These are phyloP conservation scores for Syrphus vitripennis DNA, from an alignment of 2,888 invertebrate species.

Conservation along the genomic window DNA sequence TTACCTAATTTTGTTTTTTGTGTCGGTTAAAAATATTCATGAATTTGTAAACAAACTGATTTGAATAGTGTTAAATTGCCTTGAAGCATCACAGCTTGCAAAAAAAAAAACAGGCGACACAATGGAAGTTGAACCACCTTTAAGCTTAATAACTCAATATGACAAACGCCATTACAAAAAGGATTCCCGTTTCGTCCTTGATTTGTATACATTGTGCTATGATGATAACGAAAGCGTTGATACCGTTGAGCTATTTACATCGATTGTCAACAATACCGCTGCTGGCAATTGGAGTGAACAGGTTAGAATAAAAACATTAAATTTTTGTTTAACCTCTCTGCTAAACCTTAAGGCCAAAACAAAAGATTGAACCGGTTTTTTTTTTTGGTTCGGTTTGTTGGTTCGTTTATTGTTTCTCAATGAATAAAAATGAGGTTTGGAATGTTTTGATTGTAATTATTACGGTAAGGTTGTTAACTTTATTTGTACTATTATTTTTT, in stretches of 20 bases:
- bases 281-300: slow-evolving; percentile 76
- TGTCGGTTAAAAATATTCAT: slow-evolving; percentile 1
- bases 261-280: slow-evolving; percentile 76
- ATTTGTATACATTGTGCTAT: slow-evolving; percentile 93
- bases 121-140: slow-evolving; percentile 80
- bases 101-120: neutral
- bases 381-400: neutral
- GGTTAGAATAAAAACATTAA: slow-evolving; percentile 67
- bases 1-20: slow-evolving; percentile 37
- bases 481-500: neutral
- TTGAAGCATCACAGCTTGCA: neutral
- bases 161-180: slow-evolving; percentile 91
- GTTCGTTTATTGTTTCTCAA: slow-evolving; percentile 21
- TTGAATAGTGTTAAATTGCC: slow-evolving; percentile 24
- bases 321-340: slow-evolving; percentile 11
- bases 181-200: slow-evolving; percentile 91
- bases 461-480: neutral
- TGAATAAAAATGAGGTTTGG: neutral
- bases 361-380: slow-evolving; percentile 37
- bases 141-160: slow-evolving; percentile 80
- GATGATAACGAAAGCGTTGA: slow-evolving; percentile 90
- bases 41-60: slow-evolving; percentile 36
- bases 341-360: neutral
- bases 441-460: slow-evolving; percentile 12
- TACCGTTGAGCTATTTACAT: slow-evolving; percentile 84